These are phyloP conservation scores for Australoheros scitulus DNA, from an alignment of 2,113 vertebrate genomes.

Conservation along the genomic window DNA sequence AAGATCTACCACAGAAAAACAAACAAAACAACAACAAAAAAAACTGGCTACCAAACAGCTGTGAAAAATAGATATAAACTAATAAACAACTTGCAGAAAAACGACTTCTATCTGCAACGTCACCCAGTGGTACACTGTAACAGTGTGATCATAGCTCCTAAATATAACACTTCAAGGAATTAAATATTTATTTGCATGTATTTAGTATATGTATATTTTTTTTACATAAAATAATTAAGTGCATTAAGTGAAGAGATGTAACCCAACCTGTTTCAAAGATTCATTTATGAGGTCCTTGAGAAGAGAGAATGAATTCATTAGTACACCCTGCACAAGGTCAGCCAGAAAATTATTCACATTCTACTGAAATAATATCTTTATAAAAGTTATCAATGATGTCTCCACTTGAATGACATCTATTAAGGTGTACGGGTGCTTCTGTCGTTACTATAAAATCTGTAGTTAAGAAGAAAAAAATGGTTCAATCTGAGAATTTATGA, in stretches of 20 bases:
- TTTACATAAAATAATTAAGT: not conserved
- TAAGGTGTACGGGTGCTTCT: not conserved
- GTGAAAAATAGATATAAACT: not conserved
- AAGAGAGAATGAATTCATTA: not conserved
- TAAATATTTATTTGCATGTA: not conserved
- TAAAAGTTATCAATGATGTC: not conserved
- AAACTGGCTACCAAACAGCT: rapidly evolving
- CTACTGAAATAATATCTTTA: not conserved
- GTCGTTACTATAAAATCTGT: not conserved
- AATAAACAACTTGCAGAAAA: not conserved
- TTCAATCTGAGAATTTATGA: not conserved
- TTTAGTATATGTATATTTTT: not conserved
- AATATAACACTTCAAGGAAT: not conserved
- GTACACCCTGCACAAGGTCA: not conserved
- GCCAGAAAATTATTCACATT: not conserved
- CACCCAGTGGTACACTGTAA: not conserved
- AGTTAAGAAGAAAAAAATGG: not conserved
- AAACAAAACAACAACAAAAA: not conserved
- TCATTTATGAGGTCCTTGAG: not conserved
- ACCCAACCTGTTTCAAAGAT: not conserved
- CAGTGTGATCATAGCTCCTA: not conserved
- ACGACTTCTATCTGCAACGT: not conserved
- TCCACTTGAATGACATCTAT: not conserved
- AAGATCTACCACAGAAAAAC: not conserved
- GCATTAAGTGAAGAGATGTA: not conserved